phyloP scores from a whole-genome alignment of 2,797 vertebrate genomes.

The Hydrocynus forskahlii region DNA sequence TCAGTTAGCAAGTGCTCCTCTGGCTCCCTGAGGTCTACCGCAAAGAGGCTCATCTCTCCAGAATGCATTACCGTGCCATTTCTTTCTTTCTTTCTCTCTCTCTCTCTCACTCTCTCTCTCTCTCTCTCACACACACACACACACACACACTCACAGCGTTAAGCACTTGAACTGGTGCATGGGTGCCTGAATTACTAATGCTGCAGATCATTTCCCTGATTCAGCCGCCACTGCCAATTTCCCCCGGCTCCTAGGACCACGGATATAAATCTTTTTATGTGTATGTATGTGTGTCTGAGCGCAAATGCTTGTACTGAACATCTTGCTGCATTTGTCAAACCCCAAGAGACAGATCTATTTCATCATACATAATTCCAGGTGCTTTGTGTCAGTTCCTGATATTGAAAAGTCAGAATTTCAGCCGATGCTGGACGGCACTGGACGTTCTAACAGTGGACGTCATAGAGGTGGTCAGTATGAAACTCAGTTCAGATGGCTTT shows the following conservation, averaged over 20 bases:
- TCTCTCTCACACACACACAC: slow-evolving; percentile 26
- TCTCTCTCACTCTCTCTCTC: slow-evolving; percentile 9
- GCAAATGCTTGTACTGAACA: not conserved
- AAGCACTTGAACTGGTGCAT: slow-evolving; percentile 62
- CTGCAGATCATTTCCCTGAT: slow-evolving; percentile 62
- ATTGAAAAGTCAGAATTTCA: not conserved
- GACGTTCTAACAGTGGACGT: not conserved
- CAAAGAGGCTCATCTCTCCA: slow-evolving; percentile 71
- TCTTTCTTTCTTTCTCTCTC: slow-evolving; percentile 12
- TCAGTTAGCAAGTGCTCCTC: slow-evolving; percentile 57
- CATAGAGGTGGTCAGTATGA: not conserved
- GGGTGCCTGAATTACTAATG: slow-evolving; percentile 63
- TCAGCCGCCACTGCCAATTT: slow-evolving; percentile 48
- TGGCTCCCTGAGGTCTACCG: slow-evolving; percentile 68
- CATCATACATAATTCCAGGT: slow-evolving; percentile 28
- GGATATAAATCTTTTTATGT: slow-evolving; percentile 24
- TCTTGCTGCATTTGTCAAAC: slow-evolving; percentile 19
- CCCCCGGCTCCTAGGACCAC: slow-evolving; percentile 56
- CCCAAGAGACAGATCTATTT: slow-evolving; percentile 15
- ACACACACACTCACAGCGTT: slow-evolving; percentile 44
- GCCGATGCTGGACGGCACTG: not conserved
- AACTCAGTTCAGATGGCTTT: slow-evolving; percentile 1
- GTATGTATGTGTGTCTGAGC: not conserved
- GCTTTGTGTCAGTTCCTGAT: slow-evolving; percentile 19
- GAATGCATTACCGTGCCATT: slow-evolving; percentile 68